Evolutionary conservation across 2,797 vertebrate genomes (phyloP), one percentile per base, ranked within the genome.

Genomic region (Betta splendens): DNA sequence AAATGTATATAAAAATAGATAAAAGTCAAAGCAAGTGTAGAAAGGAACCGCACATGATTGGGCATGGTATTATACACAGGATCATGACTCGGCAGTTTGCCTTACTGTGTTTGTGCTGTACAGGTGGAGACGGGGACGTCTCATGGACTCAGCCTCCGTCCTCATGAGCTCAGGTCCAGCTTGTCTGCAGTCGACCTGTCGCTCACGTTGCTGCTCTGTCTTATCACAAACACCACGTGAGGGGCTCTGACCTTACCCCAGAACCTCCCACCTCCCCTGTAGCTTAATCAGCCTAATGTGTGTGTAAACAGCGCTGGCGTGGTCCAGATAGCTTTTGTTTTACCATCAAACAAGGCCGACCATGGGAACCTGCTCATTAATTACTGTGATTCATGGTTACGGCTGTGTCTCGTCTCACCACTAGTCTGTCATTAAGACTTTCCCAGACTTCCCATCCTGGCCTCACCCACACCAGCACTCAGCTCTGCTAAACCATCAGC

Each of bases 331-430:
- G 77, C 81, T 83, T 78, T 81, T 88, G 85, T 87, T 82, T 76
- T 69, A 77, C 49, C 83, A 74, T 86, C 81, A 85, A 87, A 88
- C 80, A 82, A 64, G 77, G 39, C 72, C 54, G 50, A 26, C 79
- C 82, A 75, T 84, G 84, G 76, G 84, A 89, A 86, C 80, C 77
- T 64, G 80, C 38, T 85, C 84, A 85, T 84, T 86, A 87, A 89
- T 87, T 70, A 83, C 53, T 23, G 65, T 86, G 82, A 87, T 84
- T 87, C 84, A 87, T 83, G 83, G 84, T 81, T 84, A 62, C 54
- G 75, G 69, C 79, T 43, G 79, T 81, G 77, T 79, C 81, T 82
- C 51, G 83, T 83, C 85, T 86, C 72, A 13, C 65, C 76, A 57
- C 73, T n/a, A 52, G 58, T 81, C 85, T 84, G 80, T 89, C 82